Evolutionary conservation across 2,113 vertebrate species (phyloP).

Genomic region (Balaeniceps rex): DNA sequence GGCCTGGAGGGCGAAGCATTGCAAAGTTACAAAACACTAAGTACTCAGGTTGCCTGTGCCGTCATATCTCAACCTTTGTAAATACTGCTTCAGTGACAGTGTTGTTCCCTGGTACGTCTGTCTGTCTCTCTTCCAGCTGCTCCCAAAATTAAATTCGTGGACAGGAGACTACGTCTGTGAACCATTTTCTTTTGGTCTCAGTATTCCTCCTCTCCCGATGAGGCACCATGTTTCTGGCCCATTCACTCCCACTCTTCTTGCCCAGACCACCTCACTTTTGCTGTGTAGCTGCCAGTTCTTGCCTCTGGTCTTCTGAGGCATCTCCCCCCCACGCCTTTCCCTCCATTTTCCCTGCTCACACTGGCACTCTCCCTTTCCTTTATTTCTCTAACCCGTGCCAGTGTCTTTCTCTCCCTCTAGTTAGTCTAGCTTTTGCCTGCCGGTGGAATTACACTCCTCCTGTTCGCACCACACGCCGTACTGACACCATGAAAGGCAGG

Average conservation of each 20-base stretch:
- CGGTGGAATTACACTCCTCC: neutral
- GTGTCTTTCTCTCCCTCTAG: neutral
- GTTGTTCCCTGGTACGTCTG: neutral
- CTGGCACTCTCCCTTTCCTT: neutral
- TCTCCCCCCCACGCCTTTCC: neutral
- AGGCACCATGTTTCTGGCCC: neutral
- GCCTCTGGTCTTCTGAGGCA: neutral
- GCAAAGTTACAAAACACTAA: neutral
- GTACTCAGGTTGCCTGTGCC: neutral
- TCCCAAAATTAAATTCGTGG: neutral
- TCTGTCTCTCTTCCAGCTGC: neutral
- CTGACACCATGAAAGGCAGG: neutral
- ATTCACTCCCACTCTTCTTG: neutral
- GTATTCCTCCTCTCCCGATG: neutral
- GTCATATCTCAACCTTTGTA: neutral
- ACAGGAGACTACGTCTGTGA: neutral
- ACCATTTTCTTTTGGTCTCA: neutral
- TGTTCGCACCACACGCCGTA: fast-evolving
- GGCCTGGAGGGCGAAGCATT: neutral
- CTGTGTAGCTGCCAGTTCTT: neutral
- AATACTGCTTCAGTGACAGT: neutral
- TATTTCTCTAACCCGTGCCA: neutral
- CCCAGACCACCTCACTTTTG: neutral
- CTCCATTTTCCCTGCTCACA: neutral
- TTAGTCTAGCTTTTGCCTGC: neutral